Conservation (phyloP, 2,888 invertebrate species). For the Microctonus hyperodae region DNA sequence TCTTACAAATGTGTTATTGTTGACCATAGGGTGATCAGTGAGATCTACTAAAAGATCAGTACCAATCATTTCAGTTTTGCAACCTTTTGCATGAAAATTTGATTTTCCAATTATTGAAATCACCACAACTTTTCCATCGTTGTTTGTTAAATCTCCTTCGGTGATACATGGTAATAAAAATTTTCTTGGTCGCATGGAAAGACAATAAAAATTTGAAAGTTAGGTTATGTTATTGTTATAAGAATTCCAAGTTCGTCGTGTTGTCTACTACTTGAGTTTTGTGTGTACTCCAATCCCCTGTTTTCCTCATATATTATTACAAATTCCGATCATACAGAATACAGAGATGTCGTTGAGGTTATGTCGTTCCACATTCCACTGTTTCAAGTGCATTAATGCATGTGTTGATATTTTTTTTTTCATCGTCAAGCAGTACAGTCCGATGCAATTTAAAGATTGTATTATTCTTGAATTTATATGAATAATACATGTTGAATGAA, state of each 20-base stretch:
- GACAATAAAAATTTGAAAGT: not conserved
- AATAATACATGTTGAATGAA: not conserved
- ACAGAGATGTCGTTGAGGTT: not conserved
- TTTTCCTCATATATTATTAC: too few relatives aligned
- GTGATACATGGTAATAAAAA: conserved; percentile 52
- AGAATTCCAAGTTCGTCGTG: too few relatives aligned
- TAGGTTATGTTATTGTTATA: conserved; percentile 10
- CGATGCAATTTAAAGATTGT: not conserved
- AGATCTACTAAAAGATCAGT: conserved; percentile 53
- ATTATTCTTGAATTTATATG: not conserved
- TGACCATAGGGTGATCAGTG: conserved; percentile 56
- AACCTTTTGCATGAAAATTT: conserved; percentile 69
- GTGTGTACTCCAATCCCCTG: too few relatives aligned
- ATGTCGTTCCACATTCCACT: not conserved
- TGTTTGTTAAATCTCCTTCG: conserved; percentile 40
- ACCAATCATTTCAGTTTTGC: conserved; percentile 69
- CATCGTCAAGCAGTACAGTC: not conserved
- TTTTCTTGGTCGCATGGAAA: conserved; percentile 55
- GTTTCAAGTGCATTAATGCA: not conserved
- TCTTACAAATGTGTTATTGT: conserved; percentile 57
- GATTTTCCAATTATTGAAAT: conserved; percentile 79
- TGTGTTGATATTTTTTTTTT: not conserved
- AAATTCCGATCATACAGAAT: too few relatives aligned
- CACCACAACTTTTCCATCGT: conserved; percentile 68
- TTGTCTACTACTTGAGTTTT: not conserved